Base-by-base conservation (phyloP, 2,113 vertebrate genomes). In the Apodemus sylvaticus region DNA sequence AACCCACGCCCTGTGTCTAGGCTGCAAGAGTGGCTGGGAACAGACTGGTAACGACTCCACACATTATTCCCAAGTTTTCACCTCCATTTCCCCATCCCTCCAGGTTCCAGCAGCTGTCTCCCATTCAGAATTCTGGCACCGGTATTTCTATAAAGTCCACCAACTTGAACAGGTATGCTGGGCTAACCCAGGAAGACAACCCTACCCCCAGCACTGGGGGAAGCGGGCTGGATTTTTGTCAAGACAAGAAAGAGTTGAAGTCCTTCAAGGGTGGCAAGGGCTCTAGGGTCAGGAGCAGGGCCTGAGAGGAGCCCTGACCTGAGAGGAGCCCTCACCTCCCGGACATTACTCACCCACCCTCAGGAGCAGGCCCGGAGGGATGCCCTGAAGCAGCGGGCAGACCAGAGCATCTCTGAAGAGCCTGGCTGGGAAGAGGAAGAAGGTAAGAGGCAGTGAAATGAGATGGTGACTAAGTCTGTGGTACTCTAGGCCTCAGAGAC, bases 111-210 rank as follows among this genome's bases (percentile, higher is more conserved):
- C 98, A 90, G 99, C 99, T 14, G 99, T 99, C 92, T 98, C 99
- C 90, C 99, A 99, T 96, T 98, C 98, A 0, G 99, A 99, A 68
- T 99, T 99, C 97, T 99, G 99, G 99, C 99, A 99, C 97, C 99
- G 99, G 26, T 99, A 99, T 98, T 99, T 99, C 98, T 99, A 99
- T 97, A 99, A 99, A 98, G 98, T 99, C 90, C 99, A 99, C 98
- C 99, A 99, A 94, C 97, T 99, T 98, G 99, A 99, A 96, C 99
- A 99, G 99, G 99, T 99, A 93, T 92, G 97, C 83, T 89, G 55
- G 42, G 58, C 71, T 55, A 36, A 7, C 68, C 66, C 5, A 1
- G 66, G 86, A 45, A 81, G 53, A 39, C 68, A 22, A 71, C 36
- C 71, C 71, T 39, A 42, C 53, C 16, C 89, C 86, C 60, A 92